Conservation (phyloP, 2,888 invertebrate genomes). For the Melitaea athalia region DNA sequence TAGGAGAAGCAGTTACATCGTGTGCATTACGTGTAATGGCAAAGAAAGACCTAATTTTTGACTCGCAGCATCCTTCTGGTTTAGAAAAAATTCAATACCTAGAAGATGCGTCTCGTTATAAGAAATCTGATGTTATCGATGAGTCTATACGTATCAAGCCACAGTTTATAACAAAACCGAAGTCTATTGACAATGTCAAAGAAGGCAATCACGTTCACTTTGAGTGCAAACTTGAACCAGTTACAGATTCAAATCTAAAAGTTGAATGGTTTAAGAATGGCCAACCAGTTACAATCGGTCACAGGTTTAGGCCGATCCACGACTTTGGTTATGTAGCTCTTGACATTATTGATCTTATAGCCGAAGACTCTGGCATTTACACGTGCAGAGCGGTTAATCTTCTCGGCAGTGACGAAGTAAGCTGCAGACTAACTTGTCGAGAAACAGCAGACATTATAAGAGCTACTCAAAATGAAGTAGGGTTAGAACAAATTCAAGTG, state of each 20-base stretch:
- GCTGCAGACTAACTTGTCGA: constrained; percentile 87
- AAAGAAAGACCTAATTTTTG: constrained; percentile 92
- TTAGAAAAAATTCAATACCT: constrained; percentile 95
- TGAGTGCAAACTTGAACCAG: constrained; percentile 98
- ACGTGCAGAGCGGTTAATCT: constrained; percentile 96
- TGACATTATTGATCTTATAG: constrained; percentile 97
- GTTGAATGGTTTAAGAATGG: constrained; percentile 99
- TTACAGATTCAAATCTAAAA: constrained; percentile 97
- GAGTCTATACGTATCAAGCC: constrained; percentile 92
- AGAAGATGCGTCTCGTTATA: constrained; percentile 93
- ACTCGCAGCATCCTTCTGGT: constrained; percentile 95
- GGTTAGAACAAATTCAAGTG: constrained; percentile 93
- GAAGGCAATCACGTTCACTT: constrained; percentile 98
- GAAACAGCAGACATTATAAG: constrained; percentile 91
- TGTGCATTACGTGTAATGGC: constrained; percentile 94
- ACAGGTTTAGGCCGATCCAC: constrained; percentile 97
- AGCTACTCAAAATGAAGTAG: constrained; percentile 92
- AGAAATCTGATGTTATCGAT: constrained; percentile 90
- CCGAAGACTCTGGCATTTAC: constrained; percentile 97
- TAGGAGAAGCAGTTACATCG: constrained; percentile 96
- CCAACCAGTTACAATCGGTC: constrained; percentile 95
- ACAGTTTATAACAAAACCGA: constrained; percentile 92
- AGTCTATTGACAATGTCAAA: constrained; percentile 90
- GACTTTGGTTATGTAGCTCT: constrained; percentile 99
- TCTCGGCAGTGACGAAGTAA: constrained; percentile 93